Conservation (phyloP, 2,113 vertebrate species). For the Panthera uncia region DNA sequence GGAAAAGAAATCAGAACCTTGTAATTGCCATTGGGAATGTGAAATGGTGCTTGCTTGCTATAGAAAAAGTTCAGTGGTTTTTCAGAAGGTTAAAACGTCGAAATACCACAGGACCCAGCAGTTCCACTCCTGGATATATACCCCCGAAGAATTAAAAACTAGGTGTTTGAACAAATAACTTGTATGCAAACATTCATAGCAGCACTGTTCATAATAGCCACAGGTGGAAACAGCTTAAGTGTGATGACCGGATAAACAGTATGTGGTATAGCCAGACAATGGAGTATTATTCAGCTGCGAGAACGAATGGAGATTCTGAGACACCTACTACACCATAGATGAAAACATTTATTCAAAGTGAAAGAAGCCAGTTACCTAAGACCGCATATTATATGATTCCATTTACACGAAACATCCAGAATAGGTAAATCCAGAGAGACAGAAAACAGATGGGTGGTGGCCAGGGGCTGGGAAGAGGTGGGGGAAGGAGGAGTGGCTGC, state of each 20-base stretch:
- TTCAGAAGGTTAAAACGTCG: background rate
- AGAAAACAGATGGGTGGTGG: no score
- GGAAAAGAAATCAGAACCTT: background rate
- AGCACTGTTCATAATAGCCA: background rate
- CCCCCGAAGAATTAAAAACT: background rate
- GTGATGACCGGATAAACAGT: background rate
- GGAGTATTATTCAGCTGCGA: background rate
- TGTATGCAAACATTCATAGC: background rate
- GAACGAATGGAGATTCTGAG: no score
- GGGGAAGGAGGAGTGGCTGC: background rate
- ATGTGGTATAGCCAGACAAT: background rate
- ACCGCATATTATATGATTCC: rapidly evolving
- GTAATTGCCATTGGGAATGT: background rate
- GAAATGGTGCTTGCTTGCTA: background rate
- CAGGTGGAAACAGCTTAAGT: no score
- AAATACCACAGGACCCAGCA: background rate
- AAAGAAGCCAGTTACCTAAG: background rate
- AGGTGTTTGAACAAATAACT: background rate
- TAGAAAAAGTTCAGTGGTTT: background rate
- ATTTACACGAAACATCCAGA: background rate
- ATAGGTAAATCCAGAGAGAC: background rate
- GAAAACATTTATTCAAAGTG: background rate
- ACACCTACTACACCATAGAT: background rate
- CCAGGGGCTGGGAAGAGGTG: background rate
- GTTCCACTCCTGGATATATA: background rate